A percentile compares a stretch with the other conserved stretches of the same genome.
Evolutionary conservation across 1,140 invertebrate genomes (phyloP).

Genomic region (Tetragonula clypearis): DNA sequence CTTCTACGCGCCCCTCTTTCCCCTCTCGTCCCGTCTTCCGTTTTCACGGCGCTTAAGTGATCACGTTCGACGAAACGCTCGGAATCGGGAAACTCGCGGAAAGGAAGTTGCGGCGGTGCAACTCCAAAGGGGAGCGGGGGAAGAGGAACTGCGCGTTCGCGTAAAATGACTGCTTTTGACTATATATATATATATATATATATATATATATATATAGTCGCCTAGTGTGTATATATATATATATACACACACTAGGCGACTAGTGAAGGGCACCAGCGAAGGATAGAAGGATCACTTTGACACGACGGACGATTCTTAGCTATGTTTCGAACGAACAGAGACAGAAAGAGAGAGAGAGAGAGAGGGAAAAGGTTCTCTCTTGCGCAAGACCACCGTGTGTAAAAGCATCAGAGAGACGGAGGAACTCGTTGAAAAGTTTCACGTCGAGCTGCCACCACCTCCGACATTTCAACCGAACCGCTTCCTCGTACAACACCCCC

Average conservation of each 20-base stretch:
- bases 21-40: neutral
- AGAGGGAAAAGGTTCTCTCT: slow-evolving; percentile 19
- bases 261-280: neutral
- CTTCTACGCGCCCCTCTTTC: no score
- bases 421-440: slow-evolving; percentile 63
- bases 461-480: slow-evolving; percentile 59
- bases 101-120: neutral
- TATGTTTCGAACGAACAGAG: slow-evolving; percentile 5
- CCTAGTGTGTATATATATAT: no score
- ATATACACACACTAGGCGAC: no score
- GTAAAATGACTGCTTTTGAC: neutral
- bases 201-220: no score
- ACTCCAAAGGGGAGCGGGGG: no score
- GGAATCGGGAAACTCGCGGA: neutral
- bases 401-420: slow-evolving; percentile 28
- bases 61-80: neutral
- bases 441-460: slow-evolving; percentile 43
- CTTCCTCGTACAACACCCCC: slow-evolving; percentile 55
- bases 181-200: no score
- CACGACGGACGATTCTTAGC: slow-evolving; percentile 43
- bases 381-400: neutral
- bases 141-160: neutral
- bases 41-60: slow-evolving; percentile 9
- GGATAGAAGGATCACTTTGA: slow-evolving; percentile 45
- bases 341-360: neutral